These are phyloP conservation scores for Eueremaeus valkanovi DNA, from an alignment of 2,888 invertebrate genomes.

Conservation along the genomic window DNA sequence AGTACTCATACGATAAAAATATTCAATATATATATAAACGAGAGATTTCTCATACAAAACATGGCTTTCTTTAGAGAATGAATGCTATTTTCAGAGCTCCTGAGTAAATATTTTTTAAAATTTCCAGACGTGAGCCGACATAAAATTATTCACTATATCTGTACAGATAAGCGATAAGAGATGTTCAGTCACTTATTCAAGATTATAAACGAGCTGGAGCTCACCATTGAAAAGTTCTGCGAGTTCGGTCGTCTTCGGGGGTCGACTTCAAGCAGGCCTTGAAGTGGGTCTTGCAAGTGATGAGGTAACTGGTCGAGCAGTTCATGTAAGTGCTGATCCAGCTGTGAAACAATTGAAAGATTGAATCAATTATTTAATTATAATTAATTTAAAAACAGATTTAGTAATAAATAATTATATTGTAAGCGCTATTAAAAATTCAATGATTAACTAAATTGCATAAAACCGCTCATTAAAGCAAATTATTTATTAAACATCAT, in stretches of 20 bases:
- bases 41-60: neutral
- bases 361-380: neutral
- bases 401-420: too few relatives aligned
- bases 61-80: neutral
- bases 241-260: conserved; percentile 82
- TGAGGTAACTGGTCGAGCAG: conserved; percentile 74
- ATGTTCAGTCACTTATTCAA: neutral
- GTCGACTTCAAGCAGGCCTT: conserved; percentile 73
- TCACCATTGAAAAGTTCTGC: conserved; percentile 84
- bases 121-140: conserved; percentile 5
- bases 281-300: conserved; percentile 79
- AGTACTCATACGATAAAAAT: neutral
- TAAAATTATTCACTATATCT: conserved; percentile 11
- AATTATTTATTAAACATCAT: too few relatives aligned
- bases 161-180: neutral
- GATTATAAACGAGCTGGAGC: too few relatives aligned
- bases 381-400: neutral
- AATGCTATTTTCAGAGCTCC: neutral
- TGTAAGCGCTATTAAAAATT: too few relatives aligned
- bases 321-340: conserved; percentile 74
- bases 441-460: too few relatives aligned
- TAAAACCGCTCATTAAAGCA: too few relatives aligned
- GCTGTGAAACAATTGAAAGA: conserved; percentile 57
- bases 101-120: conserved; percentile 1
- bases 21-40: neutral